A percentile compares a stretch with the other conserved stretches of the same genome.
phyloP scores from a whole-genome alignment of 2,888 invertebrate genomes.

The Trisateles emortualis region DNA sequence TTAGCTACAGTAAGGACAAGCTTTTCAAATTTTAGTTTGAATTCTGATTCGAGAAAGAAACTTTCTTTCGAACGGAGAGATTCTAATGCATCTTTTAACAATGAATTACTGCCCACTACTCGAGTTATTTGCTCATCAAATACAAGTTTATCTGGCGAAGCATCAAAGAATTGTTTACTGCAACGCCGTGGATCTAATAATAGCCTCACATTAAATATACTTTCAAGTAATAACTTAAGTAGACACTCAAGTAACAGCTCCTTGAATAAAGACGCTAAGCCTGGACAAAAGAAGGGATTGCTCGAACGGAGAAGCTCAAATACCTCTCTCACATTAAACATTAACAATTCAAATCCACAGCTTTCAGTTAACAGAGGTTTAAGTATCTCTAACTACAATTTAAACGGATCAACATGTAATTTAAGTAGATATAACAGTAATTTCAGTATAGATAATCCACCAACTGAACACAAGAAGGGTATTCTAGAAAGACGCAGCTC shows the following conservation, averaged over 20 bases:
- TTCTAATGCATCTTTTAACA: conserved; percentile 93
- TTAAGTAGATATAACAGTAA: conserved; percentile 82
- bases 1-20: conserved; percentile 77
- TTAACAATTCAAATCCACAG: conserved; percentile 79
- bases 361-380: conserved; percentile 79
- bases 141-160: conserved; percentile 72
- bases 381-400: conserved; percentile 83
- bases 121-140: conserved; percentile 84
- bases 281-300: conserved; percentile 88
- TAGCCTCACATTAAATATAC: conserved; percentile 93
- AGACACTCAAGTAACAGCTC: conserved; percentile 87
- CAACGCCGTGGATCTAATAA: conserved; percentile 95
- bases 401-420: conserved; percentile 83
- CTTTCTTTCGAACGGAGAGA: conserved; percentile 93
- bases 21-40: conserved; percentile 80
- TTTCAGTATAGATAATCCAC: conserved; percentile 76
- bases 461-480: conserved; percentile 84
- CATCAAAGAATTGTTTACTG: conserved; percentile 88
- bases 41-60: conserved; percentile 83
- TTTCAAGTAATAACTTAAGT: conserved; percentile 80
- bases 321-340: conserved; percentile 94
- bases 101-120: conserved; percentile 74
- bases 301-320: conserved; percentile 96
- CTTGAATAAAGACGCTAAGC: conserved; percentile 77
- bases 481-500: conserved; percentile 92